phyloP scores from a whole-genome alignment of 2,888 invertebrate species.

The Eudemis profundana region DNA sequence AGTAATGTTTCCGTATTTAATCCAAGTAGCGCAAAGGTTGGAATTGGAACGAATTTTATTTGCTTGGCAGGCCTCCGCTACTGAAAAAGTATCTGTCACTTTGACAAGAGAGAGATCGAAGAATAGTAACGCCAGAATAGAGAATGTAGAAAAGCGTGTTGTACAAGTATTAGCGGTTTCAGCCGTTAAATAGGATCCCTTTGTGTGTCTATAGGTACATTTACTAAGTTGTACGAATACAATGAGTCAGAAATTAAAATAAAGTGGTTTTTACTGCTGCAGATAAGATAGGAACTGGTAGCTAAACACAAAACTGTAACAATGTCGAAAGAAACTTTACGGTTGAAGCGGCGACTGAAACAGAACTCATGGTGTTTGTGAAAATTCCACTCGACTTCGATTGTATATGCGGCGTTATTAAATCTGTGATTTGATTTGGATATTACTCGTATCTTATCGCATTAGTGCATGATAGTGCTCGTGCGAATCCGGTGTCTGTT shows the following conservation, averaged over 20 bases:
- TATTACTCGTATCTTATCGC: slow-evolving; percentile 37
- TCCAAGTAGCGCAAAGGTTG: not conserved
- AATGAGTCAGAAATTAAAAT: slow-evolving; percentile 31
- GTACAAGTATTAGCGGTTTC: not conserved
- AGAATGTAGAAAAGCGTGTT: too few species aligned
- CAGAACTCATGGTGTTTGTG: not conserved
- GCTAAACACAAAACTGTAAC: slow-evolving; percentile 16
- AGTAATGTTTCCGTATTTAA: slow-evolving; percentile 21
- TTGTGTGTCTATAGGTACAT: slow-evolving; percentile 1
- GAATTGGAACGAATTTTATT: not conserved
- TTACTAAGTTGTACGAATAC: slow-evolving; percentile 10
- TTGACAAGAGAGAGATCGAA: too few species aligned
- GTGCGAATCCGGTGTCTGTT: slow-evolving; percentile 36
- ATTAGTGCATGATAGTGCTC: slow-evolving; percentile 29
- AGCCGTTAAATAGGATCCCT: slow-evolving; percentile 7
- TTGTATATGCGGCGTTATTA: slow-evolving; percentile 26
- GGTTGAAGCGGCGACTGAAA: slow-evolving; percentile 1
- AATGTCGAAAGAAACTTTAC: slow-evolving; percentile 1
- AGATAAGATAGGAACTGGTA: slow-evolving; percentile 39
- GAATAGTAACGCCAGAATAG: too few species aligned
- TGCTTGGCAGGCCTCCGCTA: too few species aligned
- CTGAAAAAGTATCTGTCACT: too few species aligned
- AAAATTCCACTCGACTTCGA: slow-evolving; percentile 17
- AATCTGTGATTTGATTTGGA: slow-evolving; percentile 41
- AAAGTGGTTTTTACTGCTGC: slow-evolving; percentile 32